Evolutionary conservation across 2,888 invertebrate genomes (phyloP), one percentile per base, ranked within the genome.

Genomic region (Drosophila anomalipes): DNA sequence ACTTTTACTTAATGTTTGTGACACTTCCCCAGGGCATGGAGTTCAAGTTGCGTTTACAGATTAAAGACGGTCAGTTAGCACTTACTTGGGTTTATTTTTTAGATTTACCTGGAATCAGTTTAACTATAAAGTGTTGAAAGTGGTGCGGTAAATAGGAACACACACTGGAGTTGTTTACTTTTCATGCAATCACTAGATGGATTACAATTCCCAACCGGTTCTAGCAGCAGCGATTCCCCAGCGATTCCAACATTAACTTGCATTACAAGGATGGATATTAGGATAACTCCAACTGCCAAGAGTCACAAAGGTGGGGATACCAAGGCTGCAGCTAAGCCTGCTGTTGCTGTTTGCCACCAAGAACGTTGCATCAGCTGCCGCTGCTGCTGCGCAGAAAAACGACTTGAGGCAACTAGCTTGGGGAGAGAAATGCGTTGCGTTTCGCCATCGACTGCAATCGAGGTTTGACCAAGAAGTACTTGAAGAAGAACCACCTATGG

Each of bases 401-500:
- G 14, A 35, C 35, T 35, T 35, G 14, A 4, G 35, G 35, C 35
- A 35, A 0, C 14, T 0, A 14, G 35, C 35, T 14, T 35, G 35
- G 14, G 35, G 33, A 22, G 22, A 22, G 22, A 22, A 22, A 22
- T 22, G 22, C 22, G 22, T 22, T 1, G 22, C 22, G 22, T 22
- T 22, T 22, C 22, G 22, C 22, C 33, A 33, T 4, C 33, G 33
- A 33, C 32, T 33, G 33, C 30, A 7, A 32, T 32, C 32, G 9
- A 32, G 32, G 32, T 12, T 33, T 12, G 35, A 4, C 14, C 35
- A 99, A 99, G 95, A 98, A 99, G 94, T 99, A 99, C 95, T 95
- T 99, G 94, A 99, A 99, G 95, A 99, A 99, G 95, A 98, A 99
- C 95, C 98, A 98, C 93, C 96, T 99, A 77, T 96, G 99, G 91